These are phyloP conservation scores for Coluber constrictor DNA, from an alignment of 2,797 vertebrate genomes.

Conservation along the genomic window DNA sequence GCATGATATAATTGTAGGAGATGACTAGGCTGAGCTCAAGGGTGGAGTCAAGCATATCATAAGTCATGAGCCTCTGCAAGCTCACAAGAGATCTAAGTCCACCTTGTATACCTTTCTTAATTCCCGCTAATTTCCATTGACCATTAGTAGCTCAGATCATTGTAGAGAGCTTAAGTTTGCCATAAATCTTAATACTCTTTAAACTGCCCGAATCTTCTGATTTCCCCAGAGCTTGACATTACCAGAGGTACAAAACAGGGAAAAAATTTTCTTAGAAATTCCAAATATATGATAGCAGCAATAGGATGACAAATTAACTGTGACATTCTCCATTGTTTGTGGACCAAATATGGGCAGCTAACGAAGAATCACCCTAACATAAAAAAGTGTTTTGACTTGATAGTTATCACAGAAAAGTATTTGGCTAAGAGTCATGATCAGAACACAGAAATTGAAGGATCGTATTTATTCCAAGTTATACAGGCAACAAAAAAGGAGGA, in stretches of 20 bases:
- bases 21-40: no score
- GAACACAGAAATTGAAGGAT: neutral
- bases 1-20: neutral
- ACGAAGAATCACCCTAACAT: neutral
- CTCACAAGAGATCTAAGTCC: no score
- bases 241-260: neutral
- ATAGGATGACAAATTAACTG: neutral
- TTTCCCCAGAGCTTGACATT: no score
- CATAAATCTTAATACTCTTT: no score
- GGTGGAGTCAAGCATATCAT: no score
- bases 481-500: neutral
- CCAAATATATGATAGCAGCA: neutral
- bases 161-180: no score
- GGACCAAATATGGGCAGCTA: neutral
- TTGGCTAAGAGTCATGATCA: neutral
- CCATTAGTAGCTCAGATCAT: no score
- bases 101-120: no score
- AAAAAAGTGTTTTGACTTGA: neutral
- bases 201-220: no score
- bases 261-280: neutral
- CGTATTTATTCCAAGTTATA: neutral
- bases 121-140: no score
- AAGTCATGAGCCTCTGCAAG: no score
- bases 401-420: neutral
- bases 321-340: neutral